Conservation (phyloP, 2,113 vertebrate species). For the Dermatemys mawii region DNA sequence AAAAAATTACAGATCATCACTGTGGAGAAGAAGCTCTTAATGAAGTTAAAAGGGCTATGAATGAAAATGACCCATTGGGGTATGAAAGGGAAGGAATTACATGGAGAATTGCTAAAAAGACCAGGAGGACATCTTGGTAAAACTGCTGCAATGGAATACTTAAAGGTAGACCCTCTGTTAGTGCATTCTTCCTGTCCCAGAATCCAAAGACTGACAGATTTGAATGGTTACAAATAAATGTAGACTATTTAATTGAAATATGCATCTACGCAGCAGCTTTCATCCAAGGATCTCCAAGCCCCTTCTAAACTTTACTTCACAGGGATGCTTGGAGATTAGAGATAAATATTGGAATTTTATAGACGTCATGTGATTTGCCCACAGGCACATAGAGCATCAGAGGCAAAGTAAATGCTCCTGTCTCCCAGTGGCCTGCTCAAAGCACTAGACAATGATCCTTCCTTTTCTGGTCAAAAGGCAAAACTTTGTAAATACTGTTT, state of each 20-base stretch:
- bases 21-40: neutral
- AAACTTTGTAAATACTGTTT: neutral
- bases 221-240: neutral
- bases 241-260: neutral
- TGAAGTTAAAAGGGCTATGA: neutral
- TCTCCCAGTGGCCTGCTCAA: neutral
- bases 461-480: neutral
- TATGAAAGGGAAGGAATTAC: constrained; percentile 29
- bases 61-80: constrained; percentile 31
- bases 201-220: fast-evolving
- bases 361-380: neutral
- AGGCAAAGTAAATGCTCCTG: neutral
- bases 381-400: neutral
- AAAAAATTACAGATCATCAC: neutral
- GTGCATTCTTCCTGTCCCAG: neutral
- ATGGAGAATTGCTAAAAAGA: constrained; percentile 11
- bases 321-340: neutral
- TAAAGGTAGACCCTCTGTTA: neutral
- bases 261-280: neutral
- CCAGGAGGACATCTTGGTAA: neutral
- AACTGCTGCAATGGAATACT: neutral
- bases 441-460: neutral
- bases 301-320: neutral
- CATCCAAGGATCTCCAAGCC: neutral
- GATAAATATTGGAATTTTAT: neutral